These are phyloP conservation scores for Neosilurus mollespiculum DNA, from an alignment of 2,797 vertebrate species.

Conservation along the genomic window DNA sequence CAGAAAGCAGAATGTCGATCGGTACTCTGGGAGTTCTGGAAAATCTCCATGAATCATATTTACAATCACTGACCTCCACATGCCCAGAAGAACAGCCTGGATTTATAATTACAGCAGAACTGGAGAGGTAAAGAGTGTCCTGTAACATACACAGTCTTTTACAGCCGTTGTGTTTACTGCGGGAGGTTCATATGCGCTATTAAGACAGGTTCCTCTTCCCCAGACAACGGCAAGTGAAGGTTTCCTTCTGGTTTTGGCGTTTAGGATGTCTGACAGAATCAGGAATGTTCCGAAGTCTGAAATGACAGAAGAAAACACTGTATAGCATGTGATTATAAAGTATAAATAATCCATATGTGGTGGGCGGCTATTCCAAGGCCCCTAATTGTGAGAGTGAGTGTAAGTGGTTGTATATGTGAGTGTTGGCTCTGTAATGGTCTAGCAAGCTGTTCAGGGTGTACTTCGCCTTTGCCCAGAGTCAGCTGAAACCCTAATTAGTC, in stretches of 20 bases:
- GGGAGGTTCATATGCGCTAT: neutral
- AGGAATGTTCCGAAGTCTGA: neutral
- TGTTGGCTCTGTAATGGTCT: no score
- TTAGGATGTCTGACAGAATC: neutral
- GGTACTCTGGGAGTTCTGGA: constrained; percentile 18
- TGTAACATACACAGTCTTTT: neutral
- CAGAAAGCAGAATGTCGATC: constrained; percentile 2
- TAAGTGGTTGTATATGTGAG: no score
- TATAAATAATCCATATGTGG: no score
- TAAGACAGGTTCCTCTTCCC: neutral
- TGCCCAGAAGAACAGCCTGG: neutral
- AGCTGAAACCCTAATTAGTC: no score
- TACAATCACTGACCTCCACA: constrained; percentile 20
- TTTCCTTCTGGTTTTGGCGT: neutral
- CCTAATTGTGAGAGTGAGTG: no score
- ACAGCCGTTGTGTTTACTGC: neutral
- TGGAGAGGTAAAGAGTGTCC: neutral
- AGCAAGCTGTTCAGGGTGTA: no score
- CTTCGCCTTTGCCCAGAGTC: no score
- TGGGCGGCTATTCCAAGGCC: no score
- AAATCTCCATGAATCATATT: constrained; percentile 22
- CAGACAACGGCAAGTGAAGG: neutral
- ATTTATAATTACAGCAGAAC: constrained; percentile 26
- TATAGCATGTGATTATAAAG: no score
- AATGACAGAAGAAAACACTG: neutral